phyloP scores from a whole-genome alignment of 2,113 vertebrate genomes.

The Rhagologus leucostigma region DNA sequence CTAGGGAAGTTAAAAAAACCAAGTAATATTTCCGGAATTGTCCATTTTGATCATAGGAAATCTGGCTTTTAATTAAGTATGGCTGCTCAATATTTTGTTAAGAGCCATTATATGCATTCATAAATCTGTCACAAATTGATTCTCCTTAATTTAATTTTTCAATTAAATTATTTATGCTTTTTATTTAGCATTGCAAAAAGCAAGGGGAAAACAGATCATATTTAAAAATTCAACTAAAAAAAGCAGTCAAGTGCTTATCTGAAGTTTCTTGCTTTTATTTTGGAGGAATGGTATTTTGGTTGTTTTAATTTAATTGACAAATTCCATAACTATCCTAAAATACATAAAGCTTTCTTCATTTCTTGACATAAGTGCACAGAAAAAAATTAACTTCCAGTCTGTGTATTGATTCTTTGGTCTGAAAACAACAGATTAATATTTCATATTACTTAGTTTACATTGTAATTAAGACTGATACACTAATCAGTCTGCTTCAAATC shows the following conservation, averaged over 20 bases:
- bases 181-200: constrained; percentile 8
- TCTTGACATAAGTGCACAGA: background rate
- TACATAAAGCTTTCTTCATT: constrained; percentile 23
- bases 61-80: background rate
- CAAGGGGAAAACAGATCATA: background rate
- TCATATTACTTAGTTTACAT: constrained; percentile 42
- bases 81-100: background rate
- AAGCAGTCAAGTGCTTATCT: background rate
- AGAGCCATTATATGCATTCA: background rate
- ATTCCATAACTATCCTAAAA: constrained; percentile 18
- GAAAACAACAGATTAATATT: constrained; percentile 40
- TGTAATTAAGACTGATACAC: constrained; percentile 34
- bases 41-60: background rate
- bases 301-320: background rate
- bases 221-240: background rate
- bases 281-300: background rate
- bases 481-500: constrained; percentile 46
- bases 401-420: constrained; percentile 42
- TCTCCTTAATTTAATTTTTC: constrained; percentile 18
- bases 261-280: background rate
- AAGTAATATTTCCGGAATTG: background rate
- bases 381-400: background rate
- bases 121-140: constrained; percentile 14
- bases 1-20: background rate
- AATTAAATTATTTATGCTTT: constrained; percentile 1